Base-by-base conservation (phyloP, 2,113 vertebrate genomes). In the Bos javanicus region DNA sequence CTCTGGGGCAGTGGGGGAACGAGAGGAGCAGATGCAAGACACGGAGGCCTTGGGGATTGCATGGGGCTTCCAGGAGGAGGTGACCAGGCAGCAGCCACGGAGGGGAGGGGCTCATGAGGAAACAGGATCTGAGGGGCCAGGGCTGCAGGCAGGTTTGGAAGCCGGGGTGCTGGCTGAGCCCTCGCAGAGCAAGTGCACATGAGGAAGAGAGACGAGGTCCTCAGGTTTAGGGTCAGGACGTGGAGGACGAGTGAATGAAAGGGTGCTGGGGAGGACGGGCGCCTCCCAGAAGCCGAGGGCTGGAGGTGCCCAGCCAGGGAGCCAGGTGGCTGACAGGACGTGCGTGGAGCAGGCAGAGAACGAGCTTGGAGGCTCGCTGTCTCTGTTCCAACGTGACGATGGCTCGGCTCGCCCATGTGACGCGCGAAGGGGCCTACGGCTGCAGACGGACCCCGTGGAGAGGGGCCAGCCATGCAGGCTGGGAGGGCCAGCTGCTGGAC, bases 121-220 rank as follows among this genome's bases (percentile, higher is more conserved):
- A 16, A 30, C 23, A 10, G 23, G 54, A 10, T 48, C 62, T 28
- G 43, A 54, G 36, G 28, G 23, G 36, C 23, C 64, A 17, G 52
- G 13, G 54, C 17, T 28, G 13, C 36, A 39, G 62, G 28, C n/a
- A 7, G 30, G 4, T 13, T 1, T 46, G 36, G 46, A 80, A 56
- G 56, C 62, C 6, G 12, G 4, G 4, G 36, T 8, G 1, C 48
- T 21, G 36, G 81, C 52, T 4, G 15, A 62, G 12, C 6, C 30
- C 23, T 30, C 5, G 0, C 3, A 25, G 50, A 48, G 10, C 2
- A 7, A n/a, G 48, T 0, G 28, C 1, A 1, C 0, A 3, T 0
- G 26, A 33, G 6, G 4, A 30, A 71, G 33, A 84, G 60, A 74
- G 1, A 36, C 2, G 13, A 78, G 43, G 43, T 1, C 52, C 78